A percentile compares a stretch with the other conserved stretches of the same genome.
phyloP scores from a whole-genome alignment of 2,888 invertebrate genomes.

The Lamellibrachia columna region DNA sequence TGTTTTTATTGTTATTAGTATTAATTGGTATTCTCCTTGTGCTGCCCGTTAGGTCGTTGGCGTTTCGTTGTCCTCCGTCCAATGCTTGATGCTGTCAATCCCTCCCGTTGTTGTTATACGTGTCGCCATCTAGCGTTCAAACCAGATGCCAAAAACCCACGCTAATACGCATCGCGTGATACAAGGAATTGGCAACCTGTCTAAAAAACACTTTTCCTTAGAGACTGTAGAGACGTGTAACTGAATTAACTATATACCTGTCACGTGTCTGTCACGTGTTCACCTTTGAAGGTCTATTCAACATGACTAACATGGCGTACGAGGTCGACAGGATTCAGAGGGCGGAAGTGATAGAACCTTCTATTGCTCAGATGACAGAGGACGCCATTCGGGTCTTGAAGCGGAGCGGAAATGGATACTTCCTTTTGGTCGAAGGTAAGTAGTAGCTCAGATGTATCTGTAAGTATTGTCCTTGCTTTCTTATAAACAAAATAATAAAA shows the following conservation, averaged over 20 bases:
- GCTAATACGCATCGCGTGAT: too few relatives aligned
- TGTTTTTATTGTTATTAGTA: too few relatives aligned
- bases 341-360: slow-evolving; percentile 65
- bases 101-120: too few relatives aligned
- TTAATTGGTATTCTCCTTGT: too few relatives aligned
- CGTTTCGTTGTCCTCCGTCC: too few relatives aligned
- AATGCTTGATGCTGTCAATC: too few relatives aligned
- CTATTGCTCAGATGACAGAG: slow-evolving; percentile 41
- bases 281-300: slow-evolving; percentile 53
- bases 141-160: background rate
- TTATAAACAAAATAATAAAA: too few relatives aligned
- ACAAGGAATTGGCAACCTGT: background rate
- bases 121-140: background rate
- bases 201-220: background rate
- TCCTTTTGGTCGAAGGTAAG: slow-evolving; percentile 43
- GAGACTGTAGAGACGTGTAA: too few relatives aligned
- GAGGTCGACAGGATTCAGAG: slow-evolving; percentile 64
- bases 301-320: slow-evolving; percentile 75
- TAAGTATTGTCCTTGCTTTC: background rate
- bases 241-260: background rate
- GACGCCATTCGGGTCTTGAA: slow-evolving; percentile 40
- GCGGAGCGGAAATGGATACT: slow-evolving; percentile 39
- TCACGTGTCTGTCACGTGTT: background rate
- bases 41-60: too few relatives aligned
- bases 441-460: background rate